Conservation (phyloP, 1,140 invertebrate species). For the Atopsyche davidsoni region DNA sequence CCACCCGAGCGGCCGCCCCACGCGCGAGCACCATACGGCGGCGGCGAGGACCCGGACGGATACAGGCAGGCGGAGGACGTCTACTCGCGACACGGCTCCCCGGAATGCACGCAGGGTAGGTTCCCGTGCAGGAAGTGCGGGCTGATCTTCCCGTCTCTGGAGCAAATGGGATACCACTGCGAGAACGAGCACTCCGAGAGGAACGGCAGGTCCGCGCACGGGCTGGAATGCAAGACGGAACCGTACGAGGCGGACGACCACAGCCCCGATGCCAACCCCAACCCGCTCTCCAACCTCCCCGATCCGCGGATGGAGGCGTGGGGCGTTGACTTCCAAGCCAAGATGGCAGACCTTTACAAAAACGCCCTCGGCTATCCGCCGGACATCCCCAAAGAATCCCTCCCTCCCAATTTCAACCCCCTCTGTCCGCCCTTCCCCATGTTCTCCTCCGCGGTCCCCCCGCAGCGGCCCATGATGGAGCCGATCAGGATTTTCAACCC, state of each 20-base stretch:
- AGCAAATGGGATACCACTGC: constrained; percentile 18
- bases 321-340: constrained; percentile 41
- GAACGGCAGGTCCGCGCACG: constrained; percentile 18
- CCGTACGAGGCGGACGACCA: constrained; percentile 26
- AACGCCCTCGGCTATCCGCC: constrained; percentile 43
- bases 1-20: neutral
- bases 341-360: constrained; percentile 49
- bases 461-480: constrained; percentile 54
- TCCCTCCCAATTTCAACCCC: constrained; percentile 43
- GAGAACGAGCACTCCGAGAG: constrained; percentile 27
- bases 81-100: constrained; percentile 8
- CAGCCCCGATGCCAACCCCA: constrained; percentile 18
- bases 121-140: constrained; percentile 23
- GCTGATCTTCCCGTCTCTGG: constrained; percentile 17
- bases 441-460: constrained; percentile 42
- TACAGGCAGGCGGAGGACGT: constrained; percentile 13
- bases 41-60: constrained; percentile 4
- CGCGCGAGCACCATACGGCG: neutral
- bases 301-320: constrained; percentile 27
- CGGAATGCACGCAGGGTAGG: constrained; percentile 13
- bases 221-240: constrained; percentile 27
- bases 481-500: constrained; percentile 84
- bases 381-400: constrained; percentile 36
- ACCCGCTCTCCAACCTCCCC: constrained; percentile 4
- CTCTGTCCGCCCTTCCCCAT: constrained; percentile 31